Evolutionary conservation across 2,888 invertebrate genomes (phyloP), one percentile per base, ranked within the genome.

Genomic region (Polymixis flavicincta): DNA sequence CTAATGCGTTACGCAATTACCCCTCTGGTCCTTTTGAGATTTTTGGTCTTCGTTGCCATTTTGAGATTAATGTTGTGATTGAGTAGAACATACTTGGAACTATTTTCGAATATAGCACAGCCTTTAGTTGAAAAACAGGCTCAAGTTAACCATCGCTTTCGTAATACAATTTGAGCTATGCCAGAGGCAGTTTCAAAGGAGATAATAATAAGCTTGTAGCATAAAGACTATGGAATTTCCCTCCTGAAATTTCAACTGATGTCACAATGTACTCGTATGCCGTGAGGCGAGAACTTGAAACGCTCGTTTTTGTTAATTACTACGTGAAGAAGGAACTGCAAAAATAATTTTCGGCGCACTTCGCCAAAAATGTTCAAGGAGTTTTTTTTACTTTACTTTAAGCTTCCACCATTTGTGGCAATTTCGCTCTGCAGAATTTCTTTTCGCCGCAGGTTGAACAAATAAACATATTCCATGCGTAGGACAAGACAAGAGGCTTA

Each of bases 271-370:
- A 32, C 67, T 59, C 54, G 63, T 50, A 42, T 11, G 63, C 67
- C 2, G 48, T 65, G 81, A 79, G 25, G 48, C 67, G 81, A 64
- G 37, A 68, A 64, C n/a, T 50, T 25, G 74, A 67, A 74, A 59
- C 17, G 42, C 50, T 80, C 65, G 60, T 61, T 72, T 48, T 48
- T 32, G 64, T 69, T 81, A 81, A 79, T 81, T 81, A 60, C 48
- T 54, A 25, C 64, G 25, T 25, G 54, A 63, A 63, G 25, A 66
- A 67, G 48, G 32, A 64, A 60, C 42, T 75, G 64, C 42, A 79
- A 69, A 65, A 75, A 81, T 65, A 60, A 42, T 54, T 32, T 74
- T 52, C 45, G 9, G 17, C 37, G 32, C 19, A 0, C 14, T 50
- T 28, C 19, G 19, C 2, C 60, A 9, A 52, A 59, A 64, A 75